Conservation (phyloP, 2,888 invertebrate species). For the Schrankia costaestrigalis region DNA sequence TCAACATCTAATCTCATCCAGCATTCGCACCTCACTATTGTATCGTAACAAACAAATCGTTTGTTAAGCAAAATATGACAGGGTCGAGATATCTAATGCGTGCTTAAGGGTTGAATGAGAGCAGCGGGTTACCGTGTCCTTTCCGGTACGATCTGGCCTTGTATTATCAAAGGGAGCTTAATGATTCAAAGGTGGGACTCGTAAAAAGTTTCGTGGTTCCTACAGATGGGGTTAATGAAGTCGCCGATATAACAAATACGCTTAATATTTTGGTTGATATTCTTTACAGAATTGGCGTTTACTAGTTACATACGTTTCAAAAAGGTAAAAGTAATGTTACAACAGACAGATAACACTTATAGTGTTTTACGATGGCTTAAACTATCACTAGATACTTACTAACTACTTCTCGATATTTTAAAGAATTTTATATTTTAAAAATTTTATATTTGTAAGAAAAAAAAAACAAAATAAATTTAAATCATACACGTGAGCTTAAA, state of each 20-base stretch:
- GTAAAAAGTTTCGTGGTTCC: conserved; percentile 41
- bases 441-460: too few species aligned
- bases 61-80: conserved; percentile 66
- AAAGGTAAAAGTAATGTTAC: background rate
- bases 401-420: too few species aligned
- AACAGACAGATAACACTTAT: background rate
- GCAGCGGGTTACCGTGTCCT: conserved; percentile 71
- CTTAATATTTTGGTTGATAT: conserved; percentile 8
- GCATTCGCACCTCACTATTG: conserved; percentile 72
- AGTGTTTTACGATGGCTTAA: too few species aligned
- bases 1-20: conserved; percentile 64
- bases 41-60: conserved; percentile 79
- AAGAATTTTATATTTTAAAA: too few species aligned
- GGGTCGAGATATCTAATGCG: conserved; percentile 63
- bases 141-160: conserved; percentile 61
- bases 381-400: too few species aligned
- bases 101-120: conserved; percentile 71
- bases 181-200: conserved; percentile 54
- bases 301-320: too few species aligned
- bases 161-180: conserved; percentile 63
- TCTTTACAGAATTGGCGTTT: too few species aligned
- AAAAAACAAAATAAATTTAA: too few species aligned
- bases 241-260: conserved; percentile 7
- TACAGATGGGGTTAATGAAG: conserved; percentile 24
- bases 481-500: too few species aligned